phyloP scores from a whole-genome alignment of 2,797 vertebrate genomes.

The Falco berigora region DNA sequence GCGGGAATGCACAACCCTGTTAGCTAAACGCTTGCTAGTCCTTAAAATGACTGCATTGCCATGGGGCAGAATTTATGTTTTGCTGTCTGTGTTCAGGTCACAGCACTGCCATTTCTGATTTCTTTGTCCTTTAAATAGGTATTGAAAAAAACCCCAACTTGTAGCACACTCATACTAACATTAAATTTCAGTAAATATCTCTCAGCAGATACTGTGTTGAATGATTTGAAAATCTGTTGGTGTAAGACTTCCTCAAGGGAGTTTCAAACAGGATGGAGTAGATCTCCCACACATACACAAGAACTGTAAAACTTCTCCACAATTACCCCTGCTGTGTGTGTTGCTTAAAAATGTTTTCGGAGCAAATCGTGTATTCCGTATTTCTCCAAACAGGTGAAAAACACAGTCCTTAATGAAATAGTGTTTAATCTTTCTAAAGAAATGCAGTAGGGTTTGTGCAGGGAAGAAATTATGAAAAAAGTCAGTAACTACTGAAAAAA shows the following conservation, averaged over 20 bases:
- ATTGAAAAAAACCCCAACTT: not conserved
- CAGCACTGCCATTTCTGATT: not conserved
- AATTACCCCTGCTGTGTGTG: not conserved
- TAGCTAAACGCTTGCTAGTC: not conserved
- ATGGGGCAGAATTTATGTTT: not conserved
- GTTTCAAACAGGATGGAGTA: not conserved
- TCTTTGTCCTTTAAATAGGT: not conserved
- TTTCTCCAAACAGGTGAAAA: slow-evolving; percentile 9
- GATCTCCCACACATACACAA: not conserved
- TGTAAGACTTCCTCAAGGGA: not conserved
- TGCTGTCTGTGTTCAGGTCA: not conserved
- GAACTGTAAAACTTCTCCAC: not conserved
- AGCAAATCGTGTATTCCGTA: not conserved
- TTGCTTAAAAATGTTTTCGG: not conserved
- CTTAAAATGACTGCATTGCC: not conserved
- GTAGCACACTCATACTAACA: not conserved
- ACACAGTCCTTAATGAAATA: not conserved
- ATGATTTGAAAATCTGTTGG: not conserved
- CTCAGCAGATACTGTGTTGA: not conserved
- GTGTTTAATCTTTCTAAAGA: not conserved
- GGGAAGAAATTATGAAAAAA: slow-evolving; percentile 16
- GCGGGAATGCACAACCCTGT: not conserved
- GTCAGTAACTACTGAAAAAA: not conserved
- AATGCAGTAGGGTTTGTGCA: not conserved
- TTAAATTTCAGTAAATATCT: not conserved